phyloP scores from a whole-genome alignment of 2,888 invertebrate genomes.

The Phasia obesa region DNA sequence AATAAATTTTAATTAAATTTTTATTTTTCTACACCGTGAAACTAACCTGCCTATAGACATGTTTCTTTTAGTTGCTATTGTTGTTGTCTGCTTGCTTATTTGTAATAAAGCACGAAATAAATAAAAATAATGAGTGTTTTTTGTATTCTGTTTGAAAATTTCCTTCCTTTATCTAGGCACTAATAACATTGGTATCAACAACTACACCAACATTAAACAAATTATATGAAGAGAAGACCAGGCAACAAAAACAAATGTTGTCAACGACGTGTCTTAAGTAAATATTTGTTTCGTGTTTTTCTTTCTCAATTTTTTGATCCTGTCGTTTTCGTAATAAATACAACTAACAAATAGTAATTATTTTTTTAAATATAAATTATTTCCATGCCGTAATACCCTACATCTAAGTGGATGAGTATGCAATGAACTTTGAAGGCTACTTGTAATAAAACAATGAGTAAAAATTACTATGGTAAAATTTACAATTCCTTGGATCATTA shows the following conservation, averaged over 20 bases:
- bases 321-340: constrained; percentile 30
- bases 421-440: neutral
- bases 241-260: constrained; percentile 46
- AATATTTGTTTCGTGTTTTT: constrained; percentile 36
- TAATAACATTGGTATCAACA: constrained; percentile 44
- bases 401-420: neutral
- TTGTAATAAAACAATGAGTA: no score
- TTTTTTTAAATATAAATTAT: constrained; percentile 50
- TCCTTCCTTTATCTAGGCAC: constrained; percentile 46
- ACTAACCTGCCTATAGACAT: neutral
- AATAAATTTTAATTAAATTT: constrained; percentile 39
- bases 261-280: constrained; percentile 54
- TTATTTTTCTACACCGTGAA: constrained; percentile 2
- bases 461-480: no score
- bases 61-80: neutral
- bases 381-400: constrained; percentile 38
- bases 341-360: constrained; percentile 58
- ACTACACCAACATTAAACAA: constrained; percentile 34
- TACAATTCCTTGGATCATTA: no score
- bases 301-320: constrained; percentile 19
- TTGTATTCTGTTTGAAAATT: constrained; percentile 27
- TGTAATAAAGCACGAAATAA: constrained; percentile 45
- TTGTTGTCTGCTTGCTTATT: constrained; percentile 11
- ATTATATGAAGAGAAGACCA: constrained; percentile 5
- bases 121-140: constrained; percentile 50